A percentile compares a stretch with the other conserved stretches of the same genome.
Evolutionary conservation across 1,140 invertebrate genomes (phyloP).

Genomic region (Ganaspis sp.): DNA sequence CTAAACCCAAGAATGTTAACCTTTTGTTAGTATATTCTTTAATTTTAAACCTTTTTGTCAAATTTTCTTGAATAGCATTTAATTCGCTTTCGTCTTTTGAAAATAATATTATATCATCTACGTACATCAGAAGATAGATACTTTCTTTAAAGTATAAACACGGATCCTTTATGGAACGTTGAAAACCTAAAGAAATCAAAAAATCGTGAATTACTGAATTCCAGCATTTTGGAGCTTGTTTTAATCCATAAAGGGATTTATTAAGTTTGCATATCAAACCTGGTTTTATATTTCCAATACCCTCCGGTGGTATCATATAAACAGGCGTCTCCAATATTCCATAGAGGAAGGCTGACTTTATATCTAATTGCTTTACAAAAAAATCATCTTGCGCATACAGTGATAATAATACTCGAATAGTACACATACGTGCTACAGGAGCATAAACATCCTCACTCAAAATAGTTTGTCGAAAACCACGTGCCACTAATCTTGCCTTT

Average conservation of each 20-base stretch:
- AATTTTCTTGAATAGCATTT: neutral
- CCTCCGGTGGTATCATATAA: neutral
- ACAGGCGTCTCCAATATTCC: neutral
- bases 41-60: conserved; percentile 26
- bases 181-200: neutral
- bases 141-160: neutral
- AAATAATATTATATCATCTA: neutral
- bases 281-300: neutral
- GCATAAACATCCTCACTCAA: neutral
- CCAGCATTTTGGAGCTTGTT: neutral
- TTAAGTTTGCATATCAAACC: conserved; percentile 1
- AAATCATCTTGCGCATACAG: neutral
- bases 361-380: neutral
- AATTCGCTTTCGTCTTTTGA: neutral
- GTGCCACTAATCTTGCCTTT: neutral
- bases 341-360: neutral
- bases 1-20: conserved; percentile 33
- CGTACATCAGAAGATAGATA: conserved; percentile 2
- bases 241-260: neutral
- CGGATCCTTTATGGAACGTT: conserved; percentile 5
- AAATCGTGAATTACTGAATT: neutral
- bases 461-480: neutral
- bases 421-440: neutral
- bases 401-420: neutral
- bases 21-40: conserved; percentile 19